Evolutionary conservation across 1,140 invertebrate species (phyloP).

Genomic region (Aphis craccivora): DNA sequence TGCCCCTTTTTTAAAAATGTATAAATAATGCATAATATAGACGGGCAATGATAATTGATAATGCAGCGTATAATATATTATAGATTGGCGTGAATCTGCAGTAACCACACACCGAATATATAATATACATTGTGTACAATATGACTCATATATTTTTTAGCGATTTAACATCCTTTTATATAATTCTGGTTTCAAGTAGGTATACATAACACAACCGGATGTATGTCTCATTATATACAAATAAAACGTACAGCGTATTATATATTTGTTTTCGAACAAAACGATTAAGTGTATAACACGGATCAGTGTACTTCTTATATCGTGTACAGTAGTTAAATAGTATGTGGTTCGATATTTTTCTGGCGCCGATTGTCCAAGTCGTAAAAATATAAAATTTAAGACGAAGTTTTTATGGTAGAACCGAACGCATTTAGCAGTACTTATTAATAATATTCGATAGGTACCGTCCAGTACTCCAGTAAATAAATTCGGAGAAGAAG

Average conservation of each 20-base stretch:
- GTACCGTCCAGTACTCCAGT: neutral
- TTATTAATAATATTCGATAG: no score
- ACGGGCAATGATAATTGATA: neutral
- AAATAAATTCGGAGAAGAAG: neutral
- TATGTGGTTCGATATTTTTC: neutral
- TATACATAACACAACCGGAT: neutral
- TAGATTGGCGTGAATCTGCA: neutral
- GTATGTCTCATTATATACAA: neutral
- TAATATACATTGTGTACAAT: neutral
- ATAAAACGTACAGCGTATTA: neutral
- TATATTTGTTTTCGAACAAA: neutral
- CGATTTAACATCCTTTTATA: conserved; percentile 10
- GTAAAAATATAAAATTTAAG: neutral
- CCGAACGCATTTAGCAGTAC: neutral
- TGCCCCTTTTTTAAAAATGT: neutral
- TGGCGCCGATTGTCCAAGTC: neutral
- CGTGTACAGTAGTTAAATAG: neutral
- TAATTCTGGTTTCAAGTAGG: neutral
- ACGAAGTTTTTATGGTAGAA: neutral
- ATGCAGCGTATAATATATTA: neutral
- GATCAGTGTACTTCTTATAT: neutral
- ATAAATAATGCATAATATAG: neutral
- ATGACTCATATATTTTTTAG: neutral
- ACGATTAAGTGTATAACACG: neutral
- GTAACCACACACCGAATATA: neutral